Conservation (phyloP, 2,888 invertebrate genomes). For the Dione vanillae region DNA sequence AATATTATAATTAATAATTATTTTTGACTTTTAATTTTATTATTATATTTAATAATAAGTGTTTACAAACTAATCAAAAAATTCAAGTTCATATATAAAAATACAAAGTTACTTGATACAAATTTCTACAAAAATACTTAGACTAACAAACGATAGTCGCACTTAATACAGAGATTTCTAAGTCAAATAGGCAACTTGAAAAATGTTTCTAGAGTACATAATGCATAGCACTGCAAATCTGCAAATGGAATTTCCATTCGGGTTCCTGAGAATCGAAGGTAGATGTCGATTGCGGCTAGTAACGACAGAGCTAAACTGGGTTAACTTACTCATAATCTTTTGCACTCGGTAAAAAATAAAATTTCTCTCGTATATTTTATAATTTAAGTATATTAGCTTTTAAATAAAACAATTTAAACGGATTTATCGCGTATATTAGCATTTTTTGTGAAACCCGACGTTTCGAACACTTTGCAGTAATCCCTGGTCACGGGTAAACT, state of each 20-base stretch:
- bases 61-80: too few relatives aligned
- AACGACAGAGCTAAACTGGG: constrained; percentile 72
- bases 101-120: background rate
- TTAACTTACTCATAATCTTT: constrained; percentile 66
- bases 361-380: constrained; percentile 48
- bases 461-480: too few relatives aligned
- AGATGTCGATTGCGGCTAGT: constrained; percentile 75
- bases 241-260: constrained; percentile 77
- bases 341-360: constrained; percentile 55
- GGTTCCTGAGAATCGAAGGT: constrained; percentile 69
- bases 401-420: too few relatives aligned
- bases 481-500: too few relatives aligned
- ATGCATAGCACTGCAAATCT: constrained; percentile 72
- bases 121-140: background rate
- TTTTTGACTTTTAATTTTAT: too few relatives aligned
- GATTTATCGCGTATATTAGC: too few relatives aligned
- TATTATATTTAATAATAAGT: too few relatives aligned
- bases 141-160: background rate
- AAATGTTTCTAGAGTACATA: constrained; percentile 62
- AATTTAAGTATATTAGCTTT: background rate
- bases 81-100: background rate
- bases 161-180: constrained; percentile 16
- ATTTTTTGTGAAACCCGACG: too few relatives aligned
- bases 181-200: constrained; percentile 57
- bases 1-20: background rate